Conservation (phyloP, 92 coral and sea anemone genomes). For the Porites evermanni region DNA sequence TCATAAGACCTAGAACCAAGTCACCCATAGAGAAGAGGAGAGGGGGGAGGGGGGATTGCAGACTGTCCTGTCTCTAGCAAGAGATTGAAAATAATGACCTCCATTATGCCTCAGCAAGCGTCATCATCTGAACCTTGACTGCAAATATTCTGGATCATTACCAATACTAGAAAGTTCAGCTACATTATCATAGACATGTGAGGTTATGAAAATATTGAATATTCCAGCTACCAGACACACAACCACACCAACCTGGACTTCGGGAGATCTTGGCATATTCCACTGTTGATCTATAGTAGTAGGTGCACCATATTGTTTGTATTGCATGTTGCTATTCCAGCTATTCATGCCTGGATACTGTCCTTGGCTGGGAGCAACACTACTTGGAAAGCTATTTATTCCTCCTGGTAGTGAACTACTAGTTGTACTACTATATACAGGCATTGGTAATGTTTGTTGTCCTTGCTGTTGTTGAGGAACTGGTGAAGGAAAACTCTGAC, state of each 20-base stretch:
- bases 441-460: conserved; percentile 5
- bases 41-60: background rate
- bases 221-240: background rate
- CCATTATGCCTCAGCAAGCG: no score
- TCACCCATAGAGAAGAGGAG: background rate
- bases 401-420: conserved; percentile 19
- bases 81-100: no score
- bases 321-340: background rate
- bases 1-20: background rate
- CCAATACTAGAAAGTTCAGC: no score
- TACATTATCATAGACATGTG: no score
- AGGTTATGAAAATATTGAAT: background rate
- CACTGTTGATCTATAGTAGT: conserved; percentile 25
- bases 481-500: conserved; percentile 25
- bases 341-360: background rate
- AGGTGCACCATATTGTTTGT: background rate
- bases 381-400: conserved; percentile 19
- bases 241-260: background rate
- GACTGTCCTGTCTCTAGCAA: no score
- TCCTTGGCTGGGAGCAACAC: conserved; percentile 7
- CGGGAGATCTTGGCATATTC: conserved; percentile 27
- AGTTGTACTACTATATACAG: background rate
- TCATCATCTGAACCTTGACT: no score
- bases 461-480: conserved; percentile 28
- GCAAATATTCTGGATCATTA: no score